These are phyloP conservation scores for Hydrochoerus hydrochaeris DNA, from an alignment of 2,113 vertebrate species.

Conservation along the genomic window DNA sequence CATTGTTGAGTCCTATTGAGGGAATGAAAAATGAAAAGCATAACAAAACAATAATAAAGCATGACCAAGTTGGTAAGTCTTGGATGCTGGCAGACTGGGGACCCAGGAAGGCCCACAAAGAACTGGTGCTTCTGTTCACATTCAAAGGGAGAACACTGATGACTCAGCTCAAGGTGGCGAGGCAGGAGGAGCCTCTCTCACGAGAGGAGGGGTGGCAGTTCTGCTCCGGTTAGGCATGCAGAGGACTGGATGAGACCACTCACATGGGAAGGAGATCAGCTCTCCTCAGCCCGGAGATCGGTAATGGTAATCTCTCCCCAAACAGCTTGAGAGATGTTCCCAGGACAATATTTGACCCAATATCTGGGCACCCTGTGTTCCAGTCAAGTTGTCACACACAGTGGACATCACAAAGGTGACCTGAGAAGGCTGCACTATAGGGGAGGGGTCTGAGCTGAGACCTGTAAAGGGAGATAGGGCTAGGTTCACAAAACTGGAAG, in stretches of 20 bases:
- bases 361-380: not conserved
- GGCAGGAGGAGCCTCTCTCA: not conserved
- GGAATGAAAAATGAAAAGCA: not conserved
- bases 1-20: not conserved
- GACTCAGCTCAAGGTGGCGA: not conserved
- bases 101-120: rapidly evolving
- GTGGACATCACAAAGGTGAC: not conserved
- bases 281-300: not conserved
- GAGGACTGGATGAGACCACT: not conserved
- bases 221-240: not conserved
- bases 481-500: not conserved
- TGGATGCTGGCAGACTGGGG: not conserved
- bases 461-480: not conserved
- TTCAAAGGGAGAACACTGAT: not conserved
- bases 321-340: not conserved
- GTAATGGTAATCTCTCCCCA: not conserved
- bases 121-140: not conserved
- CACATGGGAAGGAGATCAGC: not conserved
- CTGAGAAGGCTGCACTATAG: not conserved
- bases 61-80: not conserved
- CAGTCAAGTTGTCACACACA: not conserved
- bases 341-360: not conserved
- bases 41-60: not conserved
- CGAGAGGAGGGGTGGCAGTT: not conserved
- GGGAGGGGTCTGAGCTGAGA: not conserved